phyloP scores from a whole-genome alignment of 2,113 vertebrate genomes.

The Meriones unguiculatus region DNA sequence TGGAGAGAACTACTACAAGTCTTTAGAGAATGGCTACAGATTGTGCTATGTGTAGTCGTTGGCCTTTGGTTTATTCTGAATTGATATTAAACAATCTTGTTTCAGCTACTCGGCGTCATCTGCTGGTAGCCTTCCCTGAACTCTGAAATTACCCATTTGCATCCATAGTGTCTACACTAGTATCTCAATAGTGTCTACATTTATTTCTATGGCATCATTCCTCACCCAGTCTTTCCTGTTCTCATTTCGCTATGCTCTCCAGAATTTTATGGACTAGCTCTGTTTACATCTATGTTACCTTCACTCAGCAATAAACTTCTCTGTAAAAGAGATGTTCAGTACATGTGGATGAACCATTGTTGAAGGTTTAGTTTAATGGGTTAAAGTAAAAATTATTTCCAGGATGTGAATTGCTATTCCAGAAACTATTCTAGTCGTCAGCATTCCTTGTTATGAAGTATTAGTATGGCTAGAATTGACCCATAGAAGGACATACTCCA shows the following conservation, averaged over 20 bases:
- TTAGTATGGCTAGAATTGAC: neutral
- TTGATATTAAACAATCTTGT: neutral
- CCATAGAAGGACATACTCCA: neutral
- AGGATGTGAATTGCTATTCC: constrained; percentile 29
- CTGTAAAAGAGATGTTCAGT: neutral
- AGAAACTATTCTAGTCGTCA: neutral
- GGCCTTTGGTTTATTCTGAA: neutral
- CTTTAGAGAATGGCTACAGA: neutral
- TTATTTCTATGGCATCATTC: neutral
- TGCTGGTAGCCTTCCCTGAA: neutral
- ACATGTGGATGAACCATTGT: neutral
- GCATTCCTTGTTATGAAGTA: constrained; percentile 20
- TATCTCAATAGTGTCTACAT: neutral
- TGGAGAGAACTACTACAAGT: neutral
- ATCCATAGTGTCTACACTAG: neutral
- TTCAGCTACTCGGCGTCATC: neutral
- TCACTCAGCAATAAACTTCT: neutral
- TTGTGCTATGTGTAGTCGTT: neutral
- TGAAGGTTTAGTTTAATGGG: neutral
- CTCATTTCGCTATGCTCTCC: neutral
- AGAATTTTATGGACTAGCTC: neutral
- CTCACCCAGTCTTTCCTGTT: neutral
- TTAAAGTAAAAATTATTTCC: constrained; percentile 36
- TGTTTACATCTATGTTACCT: neutral
- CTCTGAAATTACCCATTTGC: neutral